These are phyloP conservation scores for Stenichneumon culpator DNA, from an alignment of 2,888 invertebrate genomes.

Conservation along the genomic window DNA sequence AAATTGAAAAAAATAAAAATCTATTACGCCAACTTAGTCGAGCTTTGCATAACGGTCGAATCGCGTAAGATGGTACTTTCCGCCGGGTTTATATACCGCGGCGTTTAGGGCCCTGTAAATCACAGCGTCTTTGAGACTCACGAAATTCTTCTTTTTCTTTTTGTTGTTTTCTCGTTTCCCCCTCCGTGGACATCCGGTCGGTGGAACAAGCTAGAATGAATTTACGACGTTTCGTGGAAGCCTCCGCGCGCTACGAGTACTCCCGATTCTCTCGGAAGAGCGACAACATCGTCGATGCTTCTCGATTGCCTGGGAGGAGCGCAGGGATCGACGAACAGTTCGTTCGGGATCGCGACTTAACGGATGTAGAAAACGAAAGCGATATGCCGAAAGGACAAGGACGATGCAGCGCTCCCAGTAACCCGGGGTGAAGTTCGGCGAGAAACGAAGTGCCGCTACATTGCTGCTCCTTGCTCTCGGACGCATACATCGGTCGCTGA, in stretches of 20 bases:
- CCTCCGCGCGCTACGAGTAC: background rate
- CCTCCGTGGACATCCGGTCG: conserved; percentile 36
- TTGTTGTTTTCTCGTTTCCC: background rate
- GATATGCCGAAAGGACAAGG: conserved; percentile 4
- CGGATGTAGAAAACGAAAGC: conserved; percentile 14
- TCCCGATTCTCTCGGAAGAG: conserved; percentile 7
- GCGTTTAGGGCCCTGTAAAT: conserved; percentile 33
- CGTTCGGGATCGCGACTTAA: background rate
- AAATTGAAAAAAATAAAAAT: conserved; percentile 34
- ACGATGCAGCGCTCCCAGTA: background rate
- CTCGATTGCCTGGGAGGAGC: background rate
- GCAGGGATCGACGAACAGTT: background rate
- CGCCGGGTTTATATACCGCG: background rate
- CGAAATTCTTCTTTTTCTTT: background rate
- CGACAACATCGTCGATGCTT: too few species aligned
- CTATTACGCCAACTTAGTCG: background rate
- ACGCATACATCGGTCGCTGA: background rate
- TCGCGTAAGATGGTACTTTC: background rate
- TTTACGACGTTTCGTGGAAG: conserved; percentile 47
- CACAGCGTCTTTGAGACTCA: conserved; percentile 27
- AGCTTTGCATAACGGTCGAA: background rate
- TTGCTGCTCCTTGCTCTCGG: background rate
- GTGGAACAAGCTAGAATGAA: conserved; percentile 24
- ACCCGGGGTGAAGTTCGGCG: conserved; percentile 8
- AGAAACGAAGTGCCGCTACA: conserved; percentile 3